Percentiles rank a stretch among this genome's conserved stretches.
These are phyloP conservation scores for Eubasilissa splendida DNA, from an alignment of 2,888 invertebrate genomes.

Conservation along the genomic window DNA sequence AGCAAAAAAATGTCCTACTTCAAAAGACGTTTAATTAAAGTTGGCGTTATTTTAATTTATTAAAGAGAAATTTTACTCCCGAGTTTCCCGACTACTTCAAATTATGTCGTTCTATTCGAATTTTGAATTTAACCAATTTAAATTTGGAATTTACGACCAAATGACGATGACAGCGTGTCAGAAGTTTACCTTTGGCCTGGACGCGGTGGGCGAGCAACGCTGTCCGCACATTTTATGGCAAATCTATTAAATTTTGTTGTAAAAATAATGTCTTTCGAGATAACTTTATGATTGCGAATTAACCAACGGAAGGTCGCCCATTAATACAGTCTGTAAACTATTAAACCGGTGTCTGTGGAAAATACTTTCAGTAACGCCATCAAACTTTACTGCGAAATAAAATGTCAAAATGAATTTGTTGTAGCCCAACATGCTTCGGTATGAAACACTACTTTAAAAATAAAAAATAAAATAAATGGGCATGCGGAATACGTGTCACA, in stretches of 20 bases:
- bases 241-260: constrained; percentile 26
- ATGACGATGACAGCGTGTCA: constrained; percentile 33
- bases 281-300: constrained; percentile 3
- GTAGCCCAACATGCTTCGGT: too few relatives aligned
- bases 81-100: constrained; percentile 14
- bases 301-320: not conserved
- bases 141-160: constrained; percentile 31
- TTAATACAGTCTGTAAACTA: too few relatives aligned
- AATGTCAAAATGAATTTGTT: too few relatives aligned
- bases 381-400: too few relatives aligned
- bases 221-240: not conserved
- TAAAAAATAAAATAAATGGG: too few relatives aligned
- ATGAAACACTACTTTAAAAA: too few relatives aligned
- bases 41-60: constrained; percentile 58
- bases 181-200: constrained; percentile 15
- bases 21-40: constrained; percentile 53
- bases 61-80: constrained; percentile 51
- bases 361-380: too few relatives aligned
- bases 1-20: constrained; percentile 26
- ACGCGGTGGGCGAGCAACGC: not conserved
- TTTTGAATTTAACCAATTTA: constrained; percentile 43
- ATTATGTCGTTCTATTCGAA: constrained; percentile 23
- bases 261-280: constrained; percentile 11
- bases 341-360: too few relatives aligned
- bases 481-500: too few relatives aligned